Evolutionary conservation across 2,797 vertebrate species (phyloP), one percentile per base, ranked within the genome.

Genomic region (Spondyliosoma cantharus): DNA sequence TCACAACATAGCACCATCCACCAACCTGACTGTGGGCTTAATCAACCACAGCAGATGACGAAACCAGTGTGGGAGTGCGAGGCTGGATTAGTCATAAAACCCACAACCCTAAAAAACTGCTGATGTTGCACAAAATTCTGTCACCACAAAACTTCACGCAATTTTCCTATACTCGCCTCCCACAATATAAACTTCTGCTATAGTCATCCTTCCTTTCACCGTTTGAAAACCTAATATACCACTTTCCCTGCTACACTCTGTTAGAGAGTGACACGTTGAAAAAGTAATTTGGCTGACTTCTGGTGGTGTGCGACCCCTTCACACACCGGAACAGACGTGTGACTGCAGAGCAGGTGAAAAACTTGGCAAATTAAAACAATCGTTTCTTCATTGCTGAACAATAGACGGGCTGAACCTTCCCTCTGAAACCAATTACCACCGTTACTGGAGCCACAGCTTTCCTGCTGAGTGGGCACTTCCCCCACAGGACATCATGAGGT

Each of bases 381-480:
- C 8, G 25, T 46, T 52, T 45, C 8, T 54, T 48, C 50, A 32
- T 54, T 65, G 46, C 25, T 64, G 13, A 62, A 54, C 50, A 82
- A 66, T 5, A 48, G 14, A 56, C 25, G 15, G 11, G 7, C 52
- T 56, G 52, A 74, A n/a, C 16, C 17, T 22, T 19, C 53, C 61
- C 29, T 65, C 48, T 70, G 46, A 54, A 83, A 86, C 68, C 37
- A 77, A 83, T 86, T 79, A 71, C 15, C 24, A 52, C 29, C 48
- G 45, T 20, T 13, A 14, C 52, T 42, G 22, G 49, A 72, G 63
- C 60, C 7, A 72, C 22, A 74, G 78, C 78, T 58, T 78, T 76
- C 65, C 53, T 73, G 86, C 82, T 79, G 80, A 84, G 46, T 29
- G 46, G 43, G 11, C 19, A 19, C 54, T 76, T 76, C 16, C 16